Evolutionary conservation across 1,140 invertebrate genomes (phyloP), one percentile per base, ranked within the genome.

Genomic region (Papilio polyxenes): DNA sequence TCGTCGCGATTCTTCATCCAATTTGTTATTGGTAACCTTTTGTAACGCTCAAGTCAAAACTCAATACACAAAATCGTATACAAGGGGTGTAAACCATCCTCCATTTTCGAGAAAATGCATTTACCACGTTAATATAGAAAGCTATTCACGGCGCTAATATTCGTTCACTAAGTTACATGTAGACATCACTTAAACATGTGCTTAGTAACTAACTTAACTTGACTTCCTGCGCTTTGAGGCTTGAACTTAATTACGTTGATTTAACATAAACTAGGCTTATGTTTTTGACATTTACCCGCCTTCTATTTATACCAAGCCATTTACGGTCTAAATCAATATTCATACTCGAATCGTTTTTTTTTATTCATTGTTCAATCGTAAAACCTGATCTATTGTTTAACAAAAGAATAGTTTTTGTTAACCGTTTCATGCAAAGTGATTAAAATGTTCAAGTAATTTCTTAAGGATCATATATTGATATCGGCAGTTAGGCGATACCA

Each of bases 131-230:
- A 20, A 62, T 23, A 31, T 31, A 31, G 23, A 20, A 62, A 3
- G 20, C n/a, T 62, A 62, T 62, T 62, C 20, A 20, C 6, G 59
- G 59, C 17, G n/a, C n/a, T 69, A 65, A 17, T 75, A 75, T 17
- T 31, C 23, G 6, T 20, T 75, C 40, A 20, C 72, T 15, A 48
- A 75, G 7, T 75, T 48, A 44, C 72, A 48, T 6, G 72, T 75
- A n/a, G 40, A 40, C 40, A 44, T 75, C n/a, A 75, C 72, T 75
- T 9, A 20, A 74, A 74, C 31, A 48, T 75, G 72, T 48, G 10
- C 72, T 75, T 48, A 75, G 72, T 75, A 75, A 75, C 72, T 20
- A 48, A 48, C 37, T 75, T 75, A 75, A 75, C 72, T 40, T 40
- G 72, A 75, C 40, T 75, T 75, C 72, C 72, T 48, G 72, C 72